Base-by-base conservation (phyloP, 2,113 vertebrate species). In the Gadus macrocephalus region DNA sequence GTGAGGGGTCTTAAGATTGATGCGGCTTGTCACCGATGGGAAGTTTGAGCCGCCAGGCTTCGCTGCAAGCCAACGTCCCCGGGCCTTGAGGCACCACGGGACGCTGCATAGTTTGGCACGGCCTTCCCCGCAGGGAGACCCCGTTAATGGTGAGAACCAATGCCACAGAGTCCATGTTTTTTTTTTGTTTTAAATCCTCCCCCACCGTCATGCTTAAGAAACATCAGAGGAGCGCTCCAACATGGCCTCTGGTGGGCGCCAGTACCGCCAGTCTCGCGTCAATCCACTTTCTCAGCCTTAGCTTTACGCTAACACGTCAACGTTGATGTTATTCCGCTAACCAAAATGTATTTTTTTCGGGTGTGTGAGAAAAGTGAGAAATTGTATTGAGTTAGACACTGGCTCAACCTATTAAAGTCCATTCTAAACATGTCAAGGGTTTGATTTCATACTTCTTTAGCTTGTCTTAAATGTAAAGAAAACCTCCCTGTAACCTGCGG, bases 21-120 rank as follows among this genome's bases (percentile, higher is more conserved):
- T 96, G 94, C 86, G 69, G 85, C 82, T 91, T 96, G 94, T 98
- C 95, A 95, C 85, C 76, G 78, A 84, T 93, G 94, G 95, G 94
- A 97, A 95, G 93, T 93, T 85, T 88, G 93, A 90, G 91, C 91
- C 74, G 93, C 93, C 94, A 90, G 89, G 93, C 93, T 93, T 92
- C 92, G 89, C 91, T 94, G 93, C 92, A 93, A 89, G 86, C 82
- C 93, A 89, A 84, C 90, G 92, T 94, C 93, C 91, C 94, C 89
- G 89, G 93, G 90, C 91, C 90, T 85, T 75, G 75, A 14, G 15
- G 83, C 94, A 93, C 94, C 72, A 86, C 92, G 87, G 95, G 96
- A 94, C 77, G 76, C 91, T 90, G 91, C 94, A 95, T 93, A 94
- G 85, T 95, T 94, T 94, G 94, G 94, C 93, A 91, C 87, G 80